Conservation (phyloP, 2,888 invertebrate species). For the Yponomeuta cagnagella region DNA sequence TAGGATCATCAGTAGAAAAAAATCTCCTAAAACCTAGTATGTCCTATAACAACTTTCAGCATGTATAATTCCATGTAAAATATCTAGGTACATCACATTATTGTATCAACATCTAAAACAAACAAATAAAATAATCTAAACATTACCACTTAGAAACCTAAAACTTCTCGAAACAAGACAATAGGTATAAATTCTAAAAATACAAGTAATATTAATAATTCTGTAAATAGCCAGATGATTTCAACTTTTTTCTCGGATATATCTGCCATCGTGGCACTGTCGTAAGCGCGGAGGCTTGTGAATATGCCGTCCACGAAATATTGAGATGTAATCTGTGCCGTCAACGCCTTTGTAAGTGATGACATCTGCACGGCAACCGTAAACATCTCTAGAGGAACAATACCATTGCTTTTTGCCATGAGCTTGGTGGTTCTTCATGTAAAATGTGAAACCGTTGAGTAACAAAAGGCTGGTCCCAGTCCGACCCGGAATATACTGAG, state of each 20-base stretch:
- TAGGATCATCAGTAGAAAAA: too few species aligned
- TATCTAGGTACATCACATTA: conserved; percentile 6
- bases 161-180: conserved; percentile 2
- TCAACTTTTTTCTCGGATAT: conserved; percentile 53
- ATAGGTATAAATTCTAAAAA: not conserved
- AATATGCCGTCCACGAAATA: conserved; percentile 63
- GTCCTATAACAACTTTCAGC: too few species aligned
- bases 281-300: conserved; percentile 61
- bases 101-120: conserved; percentile 32
- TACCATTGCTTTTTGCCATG: conserved; percentile 71
- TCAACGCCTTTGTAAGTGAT: conserved; percentile 63
- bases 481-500: conserved; percentile 64
- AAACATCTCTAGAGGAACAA: conserved; percentile 64
- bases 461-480: conserved; percentile 63
- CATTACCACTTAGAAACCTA: conserved; percentile 39
- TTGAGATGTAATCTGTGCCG: conserved; percentile 65
- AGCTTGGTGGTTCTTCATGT: conserved; percentile 70
- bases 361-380: conserved; percentile 65
- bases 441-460: conserved; percentile 66
- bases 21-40: too few species aligned
- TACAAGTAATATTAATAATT: conserved; percentile 1
- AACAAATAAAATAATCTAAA: conserved; percentile 38
- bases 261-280: conserved; percentile 65
- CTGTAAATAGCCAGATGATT: not conserved
- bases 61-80: too few species aligned